phyloP scores from a whole-genome alignment of 2,113 vertebrate genomes.

The Carlito syrichta region DNA sequence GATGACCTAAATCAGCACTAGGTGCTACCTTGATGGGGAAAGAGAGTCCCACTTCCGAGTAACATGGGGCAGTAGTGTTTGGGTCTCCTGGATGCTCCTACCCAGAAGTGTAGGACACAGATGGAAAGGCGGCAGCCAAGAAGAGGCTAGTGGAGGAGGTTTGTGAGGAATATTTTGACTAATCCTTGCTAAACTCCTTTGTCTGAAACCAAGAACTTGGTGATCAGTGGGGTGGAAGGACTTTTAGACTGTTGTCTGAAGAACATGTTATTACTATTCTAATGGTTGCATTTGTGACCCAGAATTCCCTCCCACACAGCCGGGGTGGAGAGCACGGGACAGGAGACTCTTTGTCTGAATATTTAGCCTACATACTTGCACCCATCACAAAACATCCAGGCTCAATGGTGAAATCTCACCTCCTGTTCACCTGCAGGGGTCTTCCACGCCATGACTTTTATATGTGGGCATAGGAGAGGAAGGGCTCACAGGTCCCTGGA shows the following conservation, averaged over 20 bases:
- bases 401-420: background rate
- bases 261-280: slow-evolving; percentile 30
- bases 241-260: background rate
- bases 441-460: background rate
- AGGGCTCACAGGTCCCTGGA: background rate
- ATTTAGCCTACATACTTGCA: slow-evolving; percentile 20
- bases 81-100: fast-evolving
- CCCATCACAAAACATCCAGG: background rate
- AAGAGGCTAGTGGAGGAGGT: background rate
- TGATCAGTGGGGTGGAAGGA: background rate
- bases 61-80: too few relatives aligned
- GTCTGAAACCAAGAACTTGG: background rate
- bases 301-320: slow-evolving; percentile 47
- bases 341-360: slow-evolving; percentile 12
- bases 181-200: background rate
- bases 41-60: background rate
- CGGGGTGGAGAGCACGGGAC: slow-evolving; percentile 22
- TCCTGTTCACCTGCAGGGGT: background rate
- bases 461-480: fast-evolving
- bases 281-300: background rate
- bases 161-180: background rate
- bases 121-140: background rate
- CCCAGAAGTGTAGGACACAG: background rate
- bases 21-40: too few relatives aligned
- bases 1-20: background rate